Evolutionary conservation across 1,140 invertebrate genomes (phyloP).

Genomic region (Monomorium pharaonis): DNA sequence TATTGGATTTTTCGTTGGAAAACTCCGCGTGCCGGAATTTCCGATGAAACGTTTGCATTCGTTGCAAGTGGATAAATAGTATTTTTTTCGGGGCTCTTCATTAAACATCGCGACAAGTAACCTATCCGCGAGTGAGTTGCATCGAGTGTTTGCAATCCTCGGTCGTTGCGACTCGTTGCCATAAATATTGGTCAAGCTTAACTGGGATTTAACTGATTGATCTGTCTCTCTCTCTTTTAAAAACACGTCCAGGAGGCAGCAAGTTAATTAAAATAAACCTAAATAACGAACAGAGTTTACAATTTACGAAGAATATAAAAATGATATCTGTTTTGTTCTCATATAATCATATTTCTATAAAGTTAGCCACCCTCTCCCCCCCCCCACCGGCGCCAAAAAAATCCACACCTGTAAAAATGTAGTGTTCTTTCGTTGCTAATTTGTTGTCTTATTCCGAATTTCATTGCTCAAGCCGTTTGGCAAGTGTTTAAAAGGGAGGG

Average conservation of each 20-base stretch:
- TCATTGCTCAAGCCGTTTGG: too few relatives aligned
- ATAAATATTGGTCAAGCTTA: constrained; percentile 43
- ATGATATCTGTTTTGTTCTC: neutral
- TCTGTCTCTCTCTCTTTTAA: constrained; percentile 4
- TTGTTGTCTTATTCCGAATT: too few relatives aligned
- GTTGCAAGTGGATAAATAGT: constrained; percentile 50
- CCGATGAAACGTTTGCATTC: constrained; percentile 58
- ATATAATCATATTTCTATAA: too few relatives aligned
- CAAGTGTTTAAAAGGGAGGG: too few relatives aligned
- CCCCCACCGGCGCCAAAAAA: too few relatives aligned
- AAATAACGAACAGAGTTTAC: neutral
- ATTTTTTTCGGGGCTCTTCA: constrained; percentile 45
- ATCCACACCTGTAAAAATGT: too few relatives aligned
- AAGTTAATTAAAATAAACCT: constrained; percentile 16
- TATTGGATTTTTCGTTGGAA: constrained; percentile 60
- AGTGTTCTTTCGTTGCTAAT: too few relatives aligned
- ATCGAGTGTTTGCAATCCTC: constrained; percentile 37
- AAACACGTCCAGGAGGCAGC: neutral
- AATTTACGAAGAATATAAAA: neutral
- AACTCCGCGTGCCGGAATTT: constrained; percentile 44
- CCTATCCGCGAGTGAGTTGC: constrained; percentile 9
- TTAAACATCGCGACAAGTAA: constrained; percentile 55
- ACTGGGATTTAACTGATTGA: constrained; percentile 18
- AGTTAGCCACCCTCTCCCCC: too few relatives aligned
- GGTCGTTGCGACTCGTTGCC: neutral